Evolutionary conservation across 2,797 vertebrate genomes (phyloP), one percentile per base, ranked within the genome.

Genomic region (Uromys caudimaculatus): DNA sequence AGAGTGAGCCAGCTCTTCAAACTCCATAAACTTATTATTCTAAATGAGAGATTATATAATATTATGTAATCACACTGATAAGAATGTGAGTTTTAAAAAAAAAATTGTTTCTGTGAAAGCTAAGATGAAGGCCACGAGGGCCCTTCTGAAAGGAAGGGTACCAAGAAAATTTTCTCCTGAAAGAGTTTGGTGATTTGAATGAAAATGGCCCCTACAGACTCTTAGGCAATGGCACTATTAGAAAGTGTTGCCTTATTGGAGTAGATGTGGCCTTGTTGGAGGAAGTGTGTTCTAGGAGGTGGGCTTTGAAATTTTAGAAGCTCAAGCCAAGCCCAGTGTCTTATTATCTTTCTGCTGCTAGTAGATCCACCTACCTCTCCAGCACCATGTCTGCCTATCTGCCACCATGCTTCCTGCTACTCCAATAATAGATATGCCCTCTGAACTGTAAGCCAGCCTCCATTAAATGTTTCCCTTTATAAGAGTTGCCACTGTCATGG

Each of bases 81-180:
- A n/a, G 86, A 90, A 75, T 2, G 58, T 1, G 12, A 88, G 38
- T 52, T 97, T 47, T 16, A 41, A 76, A 84, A 93, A 41, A 76
- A 84, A 93, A 92, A 77, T 3, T 29, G 5, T 73, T 83, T 82
- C 47, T 56, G 21, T 56, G 67, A 95, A 90, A 88, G 95, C 56
- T 50, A 95, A 94, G 38, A 50, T 35, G n/a, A 92, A 78, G 64
- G 54, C 14, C 23, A 83, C 41, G 1, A 19, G 35, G 13, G 41
- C 76, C 24, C 67, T 94, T 44, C 58, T n/a, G 27, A 62, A 93
- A 79, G 54, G 19, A 50, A 82, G 10, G 17, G 4, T 82, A 17
- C 35, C 73, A 95, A 89, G 73, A 92, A 90, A 93, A 95, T 41
- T 0, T 73, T 38, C 24, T 64, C 3, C 50, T 35, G 69, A 58